Evolutionary conservation across 1,140 invertebrate species (phyloP).

Genomic region (Antheraea pernyi): DNA sequence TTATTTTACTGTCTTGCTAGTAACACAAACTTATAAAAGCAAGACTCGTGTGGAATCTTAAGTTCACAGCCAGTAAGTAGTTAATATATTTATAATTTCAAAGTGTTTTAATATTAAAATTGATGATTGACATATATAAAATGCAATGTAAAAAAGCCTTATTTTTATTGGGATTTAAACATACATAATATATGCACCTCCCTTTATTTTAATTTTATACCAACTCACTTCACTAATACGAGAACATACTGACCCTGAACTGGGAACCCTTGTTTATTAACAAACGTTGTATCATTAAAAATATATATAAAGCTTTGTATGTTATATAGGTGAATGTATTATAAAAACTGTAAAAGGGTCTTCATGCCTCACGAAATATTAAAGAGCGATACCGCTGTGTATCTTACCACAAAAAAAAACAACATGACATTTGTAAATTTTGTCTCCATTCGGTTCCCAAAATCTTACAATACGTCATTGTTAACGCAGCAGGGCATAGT

Average conservation of each 20-base stretch:
- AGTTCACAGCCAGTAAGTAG: too few species aligned
- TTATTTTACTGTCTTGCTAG: too few species aligned
- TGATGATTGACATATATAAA: too few species aligned
- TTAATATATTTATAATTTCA: too few species aligned
- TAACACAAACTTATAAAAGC: too few species aligned
- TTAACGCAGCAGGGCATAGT: slow-evolving; percentile 68
- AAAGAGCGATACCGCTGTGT: background rate
- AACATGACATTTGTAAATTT: slow-evolving; percentile 51
- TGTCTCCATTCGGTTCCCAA: slow-evolving; percentile 50
- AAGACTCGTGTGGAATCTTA: too few species aligned
- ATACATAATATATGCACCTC: too few species aligned
- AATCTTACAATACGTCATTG: slow-evolving; percentile 73
- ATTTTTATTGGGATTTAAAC: too few species aligned
- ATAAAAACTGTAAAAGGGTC: background rate
- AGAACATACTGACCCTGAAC: background rate
- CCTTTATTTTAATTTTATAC: background rate
- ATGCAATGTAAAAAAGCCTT: too few species aligned
- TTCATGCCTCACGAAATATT: background rate
- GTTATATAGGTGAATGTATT: background rate
- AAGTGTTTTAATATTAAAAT: too few species aligned
- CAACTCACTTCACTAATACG: background rate
- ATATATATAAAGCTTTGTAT: background rate
- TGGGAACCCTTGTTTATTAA: background rate
- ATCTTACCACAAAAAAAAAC: slow-evolving; percentile 23
- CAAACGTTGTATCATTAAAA: background rate